Conservation (phyloP, 2,113 vertebrate species). For the Archocentrus centrarchus region DNA sequence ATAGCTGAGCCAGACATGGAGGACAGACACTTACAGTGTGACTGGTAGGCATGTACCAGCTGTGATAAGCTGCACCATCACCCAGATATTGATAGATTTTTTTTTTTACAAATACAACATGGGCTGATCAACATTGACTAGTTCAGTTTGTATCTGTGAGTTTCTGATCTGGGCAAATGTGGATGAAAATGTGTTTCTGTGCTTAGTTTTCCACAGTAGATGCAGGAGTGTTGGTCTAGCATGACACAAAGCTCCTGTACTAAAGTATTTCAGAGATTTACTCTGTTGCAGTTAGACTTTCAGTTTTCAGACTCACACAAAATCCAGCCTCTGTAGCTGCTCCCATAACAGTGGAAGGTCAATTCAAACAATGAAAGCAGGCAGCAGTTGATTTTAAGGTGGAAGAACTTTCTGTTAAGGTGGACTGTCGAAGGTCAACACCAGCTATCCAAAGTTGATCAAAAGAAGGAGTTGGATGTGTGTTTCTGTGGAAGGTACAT, state of each 20-base stretch:
- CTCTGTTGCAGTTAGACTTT: not conserved
- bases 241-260: not conserved
- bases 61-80: constrained; percentile 27
- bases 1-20: constrained; percentile 51
- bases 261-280: not conserved
- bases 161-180: not conserved
- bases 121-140: not conserved
- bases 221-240: not conserved
- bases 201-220: not conserved
- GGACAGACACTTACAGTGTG: constrained; percentile 13
- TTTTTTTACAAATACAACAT: not conserved
- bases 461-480: not conserved
- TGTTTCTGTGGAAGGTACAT: not conserved
- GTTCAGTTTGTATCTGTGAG: not conserved
- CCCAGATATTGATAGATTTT: not conserved
- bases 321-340: not conserved
- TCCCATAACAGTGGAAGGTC: not conserved
- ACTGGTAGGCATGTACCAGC: constrained; percentile 27
- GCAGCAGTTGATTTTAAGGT: constrained; percentile 20
- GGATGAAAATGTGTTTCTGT: not conserved
- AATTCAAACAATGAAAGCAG: not conserved
- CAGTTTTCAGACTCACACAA: not conserved
- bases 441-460: not conserved
- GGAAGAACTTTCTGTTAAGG: not conserved
- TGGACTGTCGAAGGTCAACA: not conserved